Conservation (phyloP, 2,797 vertebrate genomes). For the Hoplostethus mediterraneus region DNA sequence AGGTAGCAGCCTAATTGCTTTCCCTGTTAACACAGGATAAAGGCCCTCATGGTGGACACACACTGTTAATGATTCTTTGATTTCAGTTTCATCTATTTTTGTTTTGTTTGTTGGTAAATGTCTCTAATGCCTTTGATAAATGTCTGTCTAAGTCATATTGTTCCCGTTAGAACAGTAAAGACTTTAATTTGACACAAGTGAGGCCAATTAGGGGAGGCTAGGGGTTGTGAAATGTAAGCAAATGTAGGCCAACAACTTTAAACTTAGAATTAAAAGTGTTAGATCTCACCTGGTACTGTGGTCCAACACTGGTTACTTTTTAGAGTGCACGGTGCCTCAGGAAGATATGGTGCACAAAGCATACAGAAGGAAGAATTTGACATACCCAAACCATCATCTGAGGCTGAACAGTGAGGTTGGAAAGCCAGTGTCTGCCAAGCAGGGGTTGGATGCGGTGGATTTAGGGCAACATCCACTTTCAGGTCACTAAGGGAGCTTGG, state of each 20-base stretch:
- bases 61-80: background rate
- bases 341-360: background rate
- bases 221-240: conserved; percentile 28
- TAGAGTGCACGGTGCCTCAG: background rate
- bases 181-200: conserved; percentile 35
- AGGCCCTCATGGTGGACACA: background rate
- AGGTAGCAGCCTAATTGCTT: background rate
- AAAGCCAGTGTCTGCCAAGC: conserved; percentile 11
- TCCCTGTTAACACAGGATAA: background rate
- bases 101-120: background rate
- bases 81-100: background rate
- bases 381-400: conserved; percentile 3
- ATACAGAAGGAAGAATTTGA: background rate
- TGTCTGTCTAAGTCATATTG: conserved; percentile 2
- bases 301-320: background rate
- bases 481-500: conserved; percentile 38
- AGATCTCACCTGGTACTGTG: background rate
- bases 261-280: background rate
- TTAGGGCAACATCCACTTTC: conserved; percentile 57
- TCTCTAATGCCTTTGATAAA: conserved; percentile 20
- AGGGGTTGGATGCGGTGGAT: conserved; percentile 30
- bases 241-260: conserved; percentile 9
- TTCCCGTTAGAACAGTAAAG: conserved; percentile 42
- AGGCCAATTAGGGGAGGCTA: conserved; percentile 29
- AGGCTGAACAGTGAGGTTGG: conserved; percentile 32